Evolutionary conservation across 64 coral and sea anemone genomes (phyloP).

Genomic region (Cladopsammia gracilis): DNA sequence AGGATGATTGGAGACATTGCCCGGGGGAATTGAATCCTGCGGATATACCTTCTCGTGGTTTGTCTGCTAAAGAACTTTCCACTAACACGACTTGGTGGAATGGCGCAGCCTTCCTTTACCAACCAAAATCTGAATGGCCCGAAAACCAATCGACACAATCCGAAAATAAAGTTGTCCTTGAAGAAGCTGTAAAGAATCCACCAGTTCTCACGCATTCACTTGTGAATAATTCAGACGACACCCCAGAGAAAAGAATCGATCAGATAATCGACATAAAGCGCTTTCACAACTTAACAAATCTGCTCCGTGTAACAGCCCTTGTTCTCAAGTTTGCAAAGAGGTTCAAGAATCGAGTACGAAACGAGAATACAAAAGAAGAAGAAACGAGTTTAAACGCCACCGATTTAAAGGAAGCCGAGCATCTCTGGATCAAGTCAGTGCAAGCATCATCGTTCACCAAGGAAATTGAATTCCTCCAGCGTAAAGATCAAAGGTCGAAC

Average conservation of each 20-base stretch:
- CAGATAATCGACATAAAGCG: slow-evolving; percentile 27
- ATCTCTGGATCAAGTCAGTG: slow-evolving; percentile 16
- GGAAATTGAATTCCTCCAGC: slow-evolving; percentile 29
- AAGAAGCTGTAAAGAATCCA: background rate
- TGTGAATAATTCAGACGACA: background rate
- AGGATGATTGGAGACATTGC: no score
- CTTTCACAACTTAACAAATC: slow-evolving; percentile 8
- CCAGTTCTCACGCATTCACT: background rate
- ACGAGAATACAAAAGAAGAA: background rate
- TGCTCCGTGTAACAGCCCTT: slow-evolving; percentile 52
- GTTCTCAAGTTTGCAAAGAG: background rate
- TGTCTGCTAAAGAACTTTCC: slow-evolving; percentile 9
- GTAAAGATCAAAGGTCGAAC: slow-evolving; percentile 1
- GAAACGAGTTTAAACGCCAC: background rate
- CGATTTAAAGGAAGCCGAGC: slow-evolving; percentile 42
- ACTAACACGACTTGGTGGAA: slow-evolving; percentile 40
- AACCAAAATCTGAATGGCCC: slow-evolving; percentile 23
- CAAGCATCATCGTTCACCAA: background rate
- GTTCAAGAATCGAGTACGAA: background rate
- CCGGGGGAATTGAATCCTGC: no score
- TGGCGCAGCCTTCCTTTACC: slow-evolving; percentile 20
- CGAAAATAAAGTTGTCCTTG: slow-evolving; percentile 5
- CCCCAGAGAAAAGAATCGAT: slow-evolving; percentile 23
- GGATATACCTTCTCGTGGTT: slow-evolving; percentile 38
- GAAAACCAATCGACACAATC: background rate